Conservation (phyloP, 2,888 invertebrate species). For the Tetranychus truncatus region DNA sequence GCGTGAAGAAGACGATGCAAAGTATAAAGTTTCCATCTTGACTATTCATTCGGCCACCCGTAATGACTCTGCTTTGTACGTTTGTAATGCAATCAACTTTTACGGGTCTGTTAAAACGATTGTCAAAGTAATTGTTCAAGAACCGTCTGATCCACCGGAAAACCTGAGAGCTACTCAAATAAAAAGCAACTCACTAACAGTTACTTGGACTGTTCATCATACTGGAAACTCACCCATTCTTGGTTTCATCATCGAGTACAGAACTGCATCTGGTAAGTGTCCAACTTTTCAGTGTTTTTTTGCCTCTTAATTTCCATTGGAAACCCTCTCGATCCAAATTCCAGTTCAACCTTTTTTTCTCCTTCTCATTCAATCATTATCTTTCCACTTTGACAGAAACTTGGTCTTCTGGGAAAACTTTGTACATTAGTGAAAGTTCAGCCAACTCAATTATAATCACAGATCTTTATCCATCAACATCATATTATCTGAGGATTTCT, state of each 20-base stretch:
- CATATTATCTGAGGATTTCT: conserved; percentile 21
- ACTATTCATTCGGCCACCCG: conserved; percentile 10
- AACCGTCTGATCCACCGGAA: conserved; percentile 32
- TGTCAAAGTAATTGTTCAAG: conserved; percentile 24
- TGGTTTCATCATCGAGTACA: conserved; percentile 32
- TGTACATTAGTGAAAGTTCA: conserved; percentile 7
- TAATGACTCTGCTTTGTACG: conserved; percentile 17
- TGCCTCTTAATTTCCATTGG: not conserved
- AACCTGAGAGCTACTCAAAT: conserved; percentile 30
- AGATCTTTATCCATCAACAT: conserved; percentile 16
- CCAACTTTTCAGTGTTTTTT: not conserved
- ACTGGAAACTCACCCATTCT: conserved; percentile 32
- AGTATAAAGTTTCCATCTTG: conserved; percentile 5
- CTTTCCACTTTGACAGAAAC: not conserved
- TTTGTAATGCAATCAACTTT: conserved; percentile 17
- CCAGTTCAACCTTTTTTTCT: not conserved
- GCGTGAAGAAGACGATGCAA: conserved; percentile 4
- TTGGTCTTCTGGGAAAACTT: conserved; percentile 11
- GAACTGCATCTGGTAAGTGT: conserved; percentile 24
- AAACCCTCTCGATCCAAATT: not conserved
- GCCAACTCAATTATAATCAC: conserved; percentile 21
- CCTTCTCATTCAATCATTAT: not conserved
- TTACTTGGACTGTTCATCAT: conserved; percentile 32
- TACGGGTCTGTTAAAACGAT: conserved; percentile 14
- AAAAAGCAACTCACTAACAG: conserved; percentile 29